Evolutionary conservation across 2,888 invertebrate species (phyloP), one percentile per base, ranked within the genome.

Genomic region (Noctua pronuba): DNA sequence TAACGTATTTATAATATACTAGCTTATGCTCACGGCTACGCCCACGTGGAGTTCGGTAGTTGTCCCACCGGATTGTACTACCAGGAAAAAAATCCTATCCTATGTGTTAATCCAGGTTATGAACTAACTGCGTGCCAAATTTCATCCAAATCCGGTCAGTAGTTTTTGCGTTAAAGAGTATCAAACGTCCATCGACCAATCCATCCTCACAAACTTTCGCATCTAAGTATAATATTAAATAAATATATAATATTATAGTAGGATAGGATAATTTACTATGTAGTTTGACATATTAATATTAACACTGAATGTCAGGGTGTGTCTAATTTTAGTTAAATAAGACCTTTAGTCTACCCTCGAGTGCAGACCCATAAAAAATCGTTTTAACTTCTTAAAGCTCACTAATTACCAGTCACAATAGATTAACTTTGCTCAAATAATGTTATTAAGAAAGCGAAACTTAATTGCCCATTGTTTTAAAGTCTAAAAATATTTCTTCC

Each of bases 381-480:
- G 67, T 75, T 87, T 77, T 44, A 69, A 77, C 38, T 52, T 52
- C 58, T 67, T 64, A n/a, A 46, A 62, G 21, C 60, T 66, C 66
- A 65, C 81, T 75, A 85, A 85, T 85, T 85, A 70, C 66, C 76
- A 49, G 68, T 81, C 75, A 77, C 77, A 75, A 75, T 73, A 87
- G 81, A 77, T 77, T 87, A 71, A 85, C 58, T 80, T 80, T 49
- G 67, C 41, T 74, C 80, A 72, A 69, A 73, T 62, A 84, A 87
- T 64, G 69, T 70, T 46, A 21, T 28, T 44, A 64, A 62, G 44
- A 71, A 65, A 73, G 35, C 55, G 28, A 35, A 65, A 79, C 60
- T 80, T 85, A 85, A 85, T 85, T 85, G 64, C 77, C 75, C 72
- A 87, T 85, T 85, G 87, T 84, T 71, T 71, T 18, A 58, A 69